phyloP scores from a whole-genome alignment of 1,140 invertebrate genomes.

The Tenebrio molitor region DNA sequence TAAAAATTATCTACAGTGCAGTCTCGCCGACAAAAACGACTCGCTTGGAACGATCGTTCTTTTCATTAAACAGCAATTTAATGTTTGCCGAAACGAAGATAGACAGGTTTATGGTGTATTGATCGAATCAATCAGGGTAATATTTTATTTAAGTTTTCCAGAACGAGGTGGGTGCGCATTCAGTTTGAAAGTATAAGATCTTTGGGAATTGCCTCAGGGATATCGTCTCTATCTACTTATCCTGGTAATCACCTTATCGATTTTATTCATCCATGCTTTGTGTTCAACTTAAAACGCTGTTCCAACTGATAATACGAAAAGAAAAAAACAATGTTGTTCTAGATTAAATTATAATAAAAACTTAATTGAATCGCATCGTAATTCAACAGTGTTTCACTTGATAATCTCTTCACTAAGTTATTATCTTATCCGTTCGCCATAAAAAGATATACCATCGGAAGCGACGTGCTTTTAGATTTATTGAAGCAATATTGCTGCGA shows the following conservation, averaged over 20 bases:
- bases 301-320: too few relatives aligned
- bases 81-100: slow-evolving; percentile 8
- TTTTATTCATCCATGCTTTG: slow-evolving; percentile 24
- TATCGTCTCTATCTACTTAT: slow-evolving; percentile 32
- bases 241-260: slow-evolving; percentile 31
- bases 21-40: too few relatives aligned
- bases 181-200: slow-evolving; percentile 23
- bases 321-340: too few relatives aligned
- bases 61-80: slow-evolving; percentile 16
- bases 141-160: slow-evolving; percentile 35
- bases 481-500: too few relatives aligned
- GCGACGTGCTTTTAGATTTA: too few relatives aligned
- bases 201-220: slow-evolving; percentile 25
- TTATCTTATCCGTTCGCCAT: too few relatives aligned
- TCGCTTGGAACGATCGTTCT: neutral
- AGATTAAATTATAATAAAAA: too few relatives aligned
- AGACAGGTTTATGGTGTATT: slow-evolving; percentile 24
- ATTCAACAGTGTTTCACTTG: too few relatives aligned
- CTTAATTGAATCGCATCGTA: too few relatives aligned
- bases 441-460: too few relatives aligned
- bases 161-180: neutral
- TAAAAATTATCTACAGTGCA: neutral
- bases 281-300: neutral
- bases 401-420: too few relatives aligned
- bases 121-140: slow-evolving; percentile 31